phyloP scores from a whole-genome alignment of 2,113 vertebrate genomes.

The Oreochromis aureus region DNA sequence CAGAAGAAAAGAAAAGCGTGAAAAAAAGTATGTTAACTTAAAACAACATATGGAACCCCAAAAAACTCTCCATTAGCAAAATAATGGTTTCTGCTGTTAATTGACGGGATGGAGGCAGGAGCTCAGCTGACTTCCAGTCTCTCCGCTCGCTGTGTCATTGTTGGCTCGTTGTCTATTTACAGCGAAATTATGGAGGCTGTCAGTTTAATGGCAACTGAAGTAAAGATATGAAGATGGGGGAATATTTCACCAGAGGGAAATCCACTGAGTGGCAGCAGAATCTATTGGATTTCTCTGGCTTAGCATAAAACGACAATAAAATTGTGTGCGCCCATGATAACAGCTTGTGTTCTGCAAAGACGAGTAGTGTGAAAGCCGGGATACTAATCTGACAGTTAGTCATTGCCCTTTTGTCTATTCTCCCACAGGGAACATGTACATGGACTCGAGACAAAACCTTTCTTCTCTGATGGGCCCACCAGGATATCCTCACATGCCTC shows the following conservation, averaged over 20 bases:
- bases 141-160: background rate
- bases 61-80: background rate
- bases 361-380: conserved; percentile 5
- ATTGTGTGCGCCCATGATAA: background rate
- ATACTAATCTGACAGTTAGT: conserved; percentile 32
- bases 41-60: background rate
- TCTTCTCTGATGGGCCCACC: conserved; percentile 82
- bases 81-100: background rate
- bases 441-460: conserved; percentile 83
- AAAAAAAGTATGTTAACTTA: background rate
- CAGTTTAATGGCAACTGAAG: background rate
- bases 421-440: conserved; percentile 80
- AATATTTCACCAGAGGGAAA: background rate
- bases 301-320: background rate
- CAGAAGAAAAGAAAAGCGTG: background rate
- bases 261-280: background rate
- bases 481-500: conserved; percentile 79
- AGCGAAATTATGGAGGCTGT: background rate
- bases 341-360: conserved; percentile 5
- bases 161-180: conserved; percentile 7
- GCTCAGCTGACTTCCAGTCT: background rate
- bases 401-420: conserved; percentile 40
- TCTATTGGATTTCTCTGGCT: background rate
- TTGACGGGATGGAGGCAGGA: background rate
- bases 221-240: background rate